Evolutionary conservation across 2,888 invertebrate genomes (phyloP).

Genomic region (Protonemura montana): DNA sequence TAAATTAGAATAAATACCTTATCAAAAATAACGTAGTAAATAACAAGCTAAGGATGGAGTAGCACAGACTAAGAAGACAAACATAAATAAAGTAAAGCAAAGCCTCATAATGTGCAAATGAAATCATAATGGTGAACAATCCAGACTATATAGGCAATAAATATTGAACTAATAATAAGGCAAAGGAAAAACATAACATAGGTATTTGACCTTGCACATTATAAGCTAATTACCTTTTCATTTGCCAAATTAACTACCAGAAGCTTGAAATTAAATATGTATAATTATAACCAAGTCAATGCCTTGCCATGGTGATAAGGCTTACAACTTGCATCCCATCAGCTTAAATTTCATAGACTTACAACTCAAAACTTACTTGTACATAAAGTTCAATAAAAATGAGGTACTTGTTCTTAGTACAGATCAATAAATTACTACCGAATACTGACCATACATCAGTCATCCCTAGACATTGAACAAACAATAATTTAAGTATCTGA

Average conservation of each 20-base stretch:
- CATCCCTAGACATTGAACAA: not conserved
- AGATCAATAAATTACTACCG: not conserved
- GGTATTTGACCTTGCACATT: not conserved
- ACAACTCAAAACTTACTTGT: no score
- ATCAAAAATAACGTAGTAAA: not conserved
- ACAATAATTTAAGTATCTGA: not conserved
- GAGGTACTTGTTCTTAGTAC: not conserved
- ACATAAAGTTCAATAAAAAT: no score
- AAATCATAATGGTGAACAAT: slow-evolving; percentile 23
- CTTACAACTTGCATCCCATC: not conserved
- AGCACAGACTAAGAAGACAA: not conserved
- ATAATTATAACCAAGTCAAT: not conserved
- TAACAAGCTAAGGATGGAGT: not conserved
- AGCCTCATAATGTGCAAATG: not conserved
- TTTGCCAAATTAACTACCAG: no score
- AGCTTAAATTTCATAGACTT: no score
- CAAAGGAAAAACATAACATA: not conserved
- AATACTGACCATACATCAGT: not conserved
- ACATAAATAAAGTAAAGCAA: not conserved
- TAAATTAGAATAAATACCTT: not conserved
- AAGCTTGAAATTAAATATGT: not conserved
- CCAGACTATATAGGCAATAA: slow-evolving; percentile 17
- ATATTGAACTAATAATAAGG: slow-evolving; percentile 1
- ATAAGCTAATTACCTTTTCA: no score
- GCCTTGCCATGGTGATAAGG: not conserved